Evolutionary conservation across 1,140 invertebrate genomes (phyloP).

Genomic region (Pseudomyrmex pallidus): DNA sequence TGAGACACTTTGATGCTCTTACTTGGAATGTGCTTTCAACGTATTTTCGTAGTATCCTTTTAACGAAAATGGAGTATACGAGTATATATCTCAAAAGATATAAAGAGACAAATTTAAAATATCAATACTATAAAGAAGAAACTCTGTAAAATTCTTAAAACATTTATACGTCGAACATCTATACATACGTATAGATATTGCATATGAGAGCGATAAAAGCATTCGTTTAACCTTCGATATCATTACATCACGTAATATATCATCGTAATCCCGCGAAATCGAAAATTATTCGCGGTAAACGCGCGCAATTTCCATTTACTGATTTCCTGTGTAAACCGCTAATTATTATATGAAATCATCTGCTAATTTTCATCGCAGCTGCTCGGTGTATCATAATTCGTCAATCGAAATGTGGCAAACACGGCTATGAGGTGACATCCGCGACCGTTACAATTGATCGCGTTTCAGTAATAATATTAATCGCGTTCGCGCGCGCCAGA

Average conservation of each 20-base stretch:
- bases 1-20: conserved; percentile 35
- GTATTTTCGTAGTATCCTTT: background rate
- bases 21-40: conserved; percentile 2
- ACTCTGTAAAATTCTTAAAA: too few species aligned
- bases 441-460: background rate
- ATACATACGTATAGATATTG: too few species aligned
- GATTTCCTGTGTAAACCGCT: conserved; percentile 18
- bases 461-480: conserved; percentile 42
- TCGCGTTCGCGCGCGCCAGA: conserved; percentile 27
- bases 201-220: background rate
- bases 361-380: background rate
- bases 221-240: conserved; percentile 6
- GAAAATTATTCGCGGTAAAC: conserved; percentile 12
- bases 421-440: background rate
- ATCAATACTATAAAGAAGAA: background rate
- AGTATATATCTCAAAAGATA: background rate
- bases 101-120: background rate
- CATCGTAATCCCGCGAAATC: background rate
- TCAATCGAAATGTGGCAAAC: background rate
- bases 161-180: too few species aligned
- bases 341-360: conserved; percentile 12
- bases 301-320: conserved; percentile 2
- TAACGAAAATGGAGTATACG: background rate
- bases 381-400: background rate
- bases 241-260: conserved; percentile 5